Conservation (phyloP, 1,140 invertebrate genomes). For the Drosophila miranda region DNA sequence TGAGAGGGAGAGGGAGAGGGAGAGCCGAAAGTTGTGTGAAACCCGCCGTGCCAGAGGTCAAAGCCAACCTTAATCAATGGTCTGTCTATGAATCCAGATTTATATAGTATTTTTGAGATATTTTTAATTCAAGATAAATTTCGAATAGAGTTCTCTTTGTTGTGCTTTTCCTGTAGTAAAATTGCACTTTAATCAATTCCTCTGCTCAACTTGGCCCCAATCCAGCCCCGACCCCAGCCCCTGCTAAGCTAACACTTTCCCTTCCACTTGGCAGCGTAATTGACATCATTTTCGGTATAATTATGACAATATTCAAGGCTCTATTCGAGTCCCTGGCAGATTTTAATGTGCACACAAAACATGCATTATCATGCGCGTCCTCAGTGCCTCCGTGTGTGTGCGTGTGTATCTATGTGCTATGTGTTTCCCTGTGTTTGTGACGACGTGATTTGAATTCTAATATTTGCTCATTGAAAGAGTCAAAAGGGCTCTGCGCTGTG, state of each 20-base stretch:
- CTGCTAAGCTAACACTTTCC: too few species aligned
- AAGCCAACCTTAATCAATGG: too few species aligned
- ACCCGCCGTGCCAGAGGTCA: background rate
- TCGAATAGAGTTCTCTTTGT: too few species aligned
- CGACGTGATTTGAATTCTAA: constrained; percentile 77
- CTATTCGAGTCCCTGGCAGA: constrained; percentile 20
- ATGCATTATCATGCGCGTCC: constrained; percentile 72
- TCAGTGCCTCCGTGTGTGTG: constrained; percentile 10
- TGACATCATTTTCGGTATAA: constrained; percentile 60
- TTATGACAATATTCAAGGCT: constrained; percentile 68
- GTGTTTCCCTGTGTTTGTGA: constrained; percentile 25
- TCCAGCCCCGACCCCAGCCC: too few species aligned
- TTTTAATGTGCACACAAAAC: constrained; percentile 64
- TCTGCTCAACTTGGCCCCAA: background rate
- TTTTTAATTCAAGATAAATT: too few species aligned
- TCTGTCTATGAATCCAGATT: too few species aligned
- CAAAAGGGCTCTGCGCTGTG: constrained; percentile 46
- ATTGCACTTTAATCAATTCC: background rate
- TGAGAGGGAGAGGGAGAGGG: too few species aligned
- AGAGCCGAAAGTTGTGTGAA: background rate
- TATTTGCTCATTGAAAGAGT: constrained; percentile 39
- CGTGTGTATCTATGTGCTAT: constrained; percentile 2
- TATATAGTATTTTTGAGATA: too few species aligned
- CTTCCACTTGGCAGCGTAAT: constrained; percentile 25
- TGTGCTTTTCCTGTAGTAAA: background rate